phyloP scores from a whole-genome alignment of 30 jellyfish, hydroid and myxozoan genomes.

The Turritopsis dohrnii region DNA sequence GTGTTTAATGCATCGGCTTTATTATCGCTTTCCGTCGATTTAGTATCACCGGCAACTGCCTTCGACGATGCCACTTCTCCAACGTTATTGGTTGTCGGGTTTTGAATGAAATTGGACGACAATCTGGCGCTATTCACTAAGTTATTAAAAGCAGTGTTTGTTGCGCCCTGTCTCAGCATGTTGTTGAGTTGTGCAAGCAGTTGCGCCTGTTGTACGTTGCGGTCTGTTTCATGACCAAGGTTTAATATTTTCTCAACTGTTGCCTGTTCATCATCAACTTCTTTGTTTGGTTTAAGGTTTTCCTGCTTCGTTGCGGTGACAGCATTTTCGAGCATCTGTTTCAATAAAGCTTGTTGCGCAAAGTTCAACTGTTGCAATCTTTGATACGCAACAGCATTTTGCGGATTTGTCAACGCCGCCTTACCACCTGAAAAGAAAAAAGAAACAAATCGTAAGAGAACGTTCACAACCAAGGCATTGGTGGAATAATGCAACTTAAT shows the following conservation, averaged over 20 bases:
- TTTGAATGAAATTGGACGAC: not conserved
- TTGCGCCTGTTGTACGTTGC: not conserved
- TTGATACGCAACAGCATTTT: not conserved
- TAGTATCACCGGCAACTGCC: not conserved
- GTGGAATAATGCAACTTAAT: not conserved
- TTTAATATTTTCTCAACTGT: slow-evolving; percentile 8
- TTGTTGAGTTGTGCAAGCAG: slow-evolving; percentile 3
- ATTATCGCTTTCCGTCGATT: not conserved
- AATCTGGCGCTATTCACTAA: not conserved
- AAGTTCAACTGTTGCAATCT: slow-evolving; percentile 5
- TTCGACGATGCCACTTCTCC: not conserved
- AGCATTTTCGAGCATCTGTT: slow-evolving; percentile 15
- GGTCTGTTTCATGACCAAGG: not conserved
- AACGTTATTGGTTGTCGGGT: not conserved
- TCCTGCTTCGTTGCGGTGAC: not conserved
- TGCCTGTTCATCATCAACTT: slow-evolving; percentile 3
- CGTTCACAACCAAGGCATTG: not conserved
- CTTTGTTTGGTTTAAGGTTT: not conserved
- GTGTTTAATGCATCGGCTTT: not conserved
- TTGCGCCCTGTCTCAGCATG: slow-evolving; percentile 20
- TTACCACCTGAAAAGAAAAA: not conserved
- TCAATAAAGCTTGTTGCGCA: slow-evolving; percentile 8
- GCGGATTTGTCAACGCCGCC: not conserved
- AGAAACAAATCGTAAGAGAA: not conserved
- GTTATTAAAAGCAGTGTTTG: not conserved